Conservation (phyloP, 2,888 invertebrate genomes). For the Pemphredon lugubris region DNA sequence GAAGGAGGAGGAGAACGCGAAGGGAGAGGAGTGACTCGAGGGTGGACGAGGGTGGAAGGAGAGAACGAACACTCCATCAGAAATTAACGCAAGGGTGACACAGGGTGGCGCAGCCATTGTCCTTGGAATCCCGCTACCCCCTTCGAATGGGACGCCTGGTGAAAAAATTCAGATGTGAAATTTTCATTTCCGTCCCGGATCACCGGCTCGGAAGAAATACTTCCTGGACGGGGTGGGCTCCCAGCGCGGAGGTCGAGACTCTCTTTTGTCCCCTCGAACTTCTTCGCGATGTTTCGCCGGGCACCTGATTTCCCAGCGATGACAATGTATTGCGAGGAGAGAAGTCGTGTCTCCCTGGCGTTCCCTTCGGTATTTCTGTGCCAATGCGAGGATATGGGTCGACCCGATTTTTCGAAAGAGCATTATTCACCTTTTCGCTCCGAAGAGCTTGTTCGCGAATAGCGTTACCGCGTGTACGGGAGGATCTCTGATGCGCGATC, state of each 20-base stretch:
- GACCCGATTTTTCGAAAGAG: too few relatives aligned
- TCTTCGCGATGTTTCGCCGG: neutral
- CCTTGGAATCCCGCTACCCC: constrained; percentile 55
- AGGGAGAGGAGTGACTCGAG: constrained; percentile 22
- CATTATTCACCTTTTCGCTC: too few relatives aligned
- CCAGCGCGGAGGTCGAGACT: constrained; percentile 38
- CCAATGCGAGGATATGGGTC: too few relatives aligned
- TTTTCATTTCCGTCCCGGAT: constrained; percentile 77
- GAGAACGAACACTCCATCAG: constrained; percentile 63
- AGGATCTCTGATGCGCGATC: too few relatives aligned
- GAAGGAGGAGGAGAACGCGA: constrained; percentile 42
- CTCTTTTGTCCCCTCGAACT: constrained; percentile 39
- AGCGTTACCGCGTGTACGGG: too few relatives aligned
- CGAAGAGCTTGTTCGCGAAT: too few relatives aligned
- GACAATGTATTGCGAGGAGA: neutral
- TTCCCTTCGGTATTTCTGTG: neutral
- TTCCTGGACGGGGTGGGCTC: constrained; percentile 71
- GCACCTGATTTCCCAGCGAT: neutral
- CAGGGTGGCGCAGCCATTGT: constrained; percentile 73
- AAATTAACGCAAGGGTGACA: constrained; percentile 77
- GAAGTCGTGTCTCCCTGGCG: neutral
- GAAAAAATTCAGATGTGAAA: constrained; percentile 80
- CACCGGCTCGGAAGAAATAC: constrained; percentile 80
- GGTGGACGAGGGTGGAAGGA: constrained; percentile 38
- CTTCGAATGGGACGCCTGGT: constrained; percentile 57